phyloP scores from a whole-genome alignment of 2,113 vertebrate species.

The Hemiprocne comata region DNA sequence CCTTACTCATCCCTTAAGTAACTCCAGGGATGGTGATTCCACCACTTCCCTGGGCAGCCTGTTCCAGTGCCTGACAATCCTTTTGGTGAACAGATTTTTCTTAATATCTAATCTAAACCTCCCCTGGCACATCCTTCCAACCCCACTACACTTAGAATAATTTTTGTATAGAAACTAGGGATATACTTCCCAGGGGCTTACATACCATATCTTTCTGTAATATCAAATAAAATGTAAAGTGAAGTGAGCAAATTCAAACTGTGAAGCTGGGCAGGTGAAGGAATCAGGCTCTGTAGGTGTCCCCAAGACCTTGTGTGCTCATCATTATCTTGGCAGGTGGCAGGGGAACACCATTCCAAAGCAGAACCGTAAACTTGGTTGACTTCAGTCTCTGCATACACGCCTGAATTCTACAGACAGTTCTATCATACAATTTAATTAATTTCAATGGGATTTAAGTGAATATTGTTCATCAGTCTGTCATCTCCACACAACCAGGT shows the following conservation, averaged over 20 bases:
- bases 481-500: neutral
- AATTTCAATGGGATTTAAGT: conserved; percentile 31
- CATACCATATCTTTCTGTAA: neutral
- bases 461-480: neutral
- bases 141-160: neutral
- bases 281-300: neutral
- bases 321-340: neutral
- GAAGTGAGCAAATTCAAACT: neutral
- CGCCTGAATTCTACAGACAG: neutral
- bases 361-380: neutral
- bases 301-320: rapidly evolving
- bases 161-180: neutral
- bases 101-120: too few relatives aligned
- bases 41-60: too few relatives aligned
- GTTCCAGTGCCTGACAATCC: too few relatives aligned
- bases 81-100: too few relatives aligned
- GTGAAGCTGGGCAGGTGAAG: neutral
- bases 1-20: too few relatives aligned
- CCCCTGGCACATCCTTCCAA: neutral
- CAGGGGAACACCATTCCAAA: neutral
- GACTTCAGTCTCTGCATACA: neutral
- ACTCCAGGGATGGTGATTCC: too few relatives aligned
- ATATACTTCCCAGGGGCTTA: neutral
- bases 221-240: neutral
- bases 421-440: neutral